A percentile compares a stretch with the other conserved stretches of the same genome.
Conservation (phyloP, 2,113 vertebrate genomes). For the Lonchura striata region DNA sequence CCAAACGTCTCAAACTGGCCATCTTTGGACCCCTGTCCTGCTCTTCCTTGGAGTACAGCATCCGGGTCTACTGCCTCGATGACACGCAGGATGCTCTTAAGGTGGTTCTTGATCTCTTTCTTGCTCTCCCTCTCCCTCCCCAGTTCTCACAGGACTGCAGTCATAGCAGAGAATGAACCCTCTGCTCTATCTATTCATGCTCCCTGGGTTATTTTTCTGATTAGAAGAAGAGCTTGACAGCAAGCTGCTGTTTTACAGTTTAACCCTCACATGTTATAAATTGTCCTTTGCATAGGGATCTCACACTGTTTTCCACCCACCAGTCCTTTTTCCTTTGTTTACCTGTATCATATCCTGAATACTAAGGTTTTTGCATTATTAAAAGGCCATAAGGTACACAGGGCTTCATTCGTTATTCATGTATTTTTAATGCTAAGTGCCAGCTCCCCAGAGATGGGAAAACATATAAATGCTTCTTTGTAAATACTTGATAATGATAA, state of each 20-base stretch:
- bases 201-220: not conserved
- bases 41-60: slow-evolving; percentile 89
- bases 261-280: not conserved
- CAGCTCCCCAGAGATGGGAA: slow-evolving; percentile 53
- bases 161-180: not conserved
- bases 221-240: slow-evolving; percentile 13
- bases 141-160: not conserved
- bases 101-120: slow-evolving; percentile 64
- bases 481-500: slow-evolving; percentile 67
- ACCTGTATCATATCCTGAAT: slow-evolving; percentile 63
- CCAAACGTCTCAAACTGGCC: slow-evolving; percentile 89
- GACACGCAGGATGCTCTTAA: slow-evolving; percentile 93
- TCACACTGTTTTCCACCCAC: not conserved
- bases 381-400: slow-evolving; percentile 61
- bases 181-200: not conserved
- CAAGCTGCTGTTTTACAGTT: slow-evolving; percentile 44
- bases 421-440: slow-evolving; percentile 74
- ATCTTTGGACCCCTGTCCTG: slow-evolving; percentile 88
- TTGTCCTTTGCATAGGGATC: not conserved
- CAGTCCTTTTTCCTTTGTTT: slow-evolving; percentile 48
- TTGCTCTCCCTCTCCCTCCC: not conserved
- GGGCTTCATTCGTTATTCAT: slow-evolving; percentile 69
- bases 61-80: slow-evolving; percentile 92
- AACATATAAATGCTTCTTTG: slow-evolving; percentile 71
- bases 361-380: slow-evolving; percentile 69